Evolutionary conservation across 1,140 invertebrate species (phyloP).

Genomic region (Marisa cornuarietis): DNA sequence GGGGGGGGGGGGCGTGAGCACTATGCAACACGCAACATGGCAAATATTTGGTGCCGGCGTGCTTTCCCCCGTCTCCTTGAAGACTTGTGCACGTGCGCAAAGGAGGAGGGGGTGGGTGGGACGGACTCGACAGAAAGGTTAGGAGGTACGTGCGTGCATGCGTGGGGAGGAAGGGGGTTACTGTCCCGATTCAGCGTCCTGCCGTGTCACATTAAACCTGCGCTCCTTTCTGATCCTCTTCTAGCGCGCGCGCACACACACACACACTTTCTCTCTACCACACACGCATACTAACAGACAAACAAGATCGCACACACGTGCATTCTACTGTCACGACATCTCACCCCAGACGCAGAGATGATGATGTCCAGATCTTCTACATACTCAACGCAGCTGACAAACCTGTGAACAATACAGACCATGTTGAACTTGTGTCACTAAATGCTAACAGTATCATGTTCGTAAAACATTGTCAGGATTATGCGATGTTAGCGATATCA

Average conservation of each 20-base stretch:
- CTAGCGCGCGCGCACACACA: background rate
- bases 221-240: background rate
- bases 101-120: too few relatives aligned
- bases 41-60: too few relatives aligned
- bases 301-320: background rate
- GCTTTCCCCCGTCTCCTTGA: too few relatives aligned
- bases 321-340: slow-evolving; percentile 4
- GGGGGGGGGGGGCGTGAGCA: background rate
- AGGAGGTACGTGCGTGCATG: too few relatives aligned
- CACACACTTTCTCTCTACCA: background rate
- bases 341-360: slow-evolving; percentile 77
- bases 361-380: slow-evolving; percentile 50
- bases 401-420: slow-evolving; percentile 32
- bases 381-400: slow-evolving; percentile 36
- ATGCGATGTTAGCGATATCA: too few relatives aligned
- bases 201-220: background rate
- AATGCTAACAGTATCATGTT: too few relatives aligned
- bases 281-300: background rate
- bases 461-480: too few relatives aligned
- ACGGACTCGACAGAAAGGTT: background rate
- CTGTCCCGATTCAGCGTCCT: background rate
- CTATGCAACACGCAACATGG: too few relatives aligned
- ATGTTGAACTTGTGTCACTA: too few relatives aligned
- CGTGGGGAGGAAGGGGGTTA: background rate
- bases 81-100: background rate